Evolutionary conservation across 1,140 invertebrate genomes (phyloP), one percentile per base, ranked within the genome.

Genomic region (Diabrotica virgifera): DNA sequence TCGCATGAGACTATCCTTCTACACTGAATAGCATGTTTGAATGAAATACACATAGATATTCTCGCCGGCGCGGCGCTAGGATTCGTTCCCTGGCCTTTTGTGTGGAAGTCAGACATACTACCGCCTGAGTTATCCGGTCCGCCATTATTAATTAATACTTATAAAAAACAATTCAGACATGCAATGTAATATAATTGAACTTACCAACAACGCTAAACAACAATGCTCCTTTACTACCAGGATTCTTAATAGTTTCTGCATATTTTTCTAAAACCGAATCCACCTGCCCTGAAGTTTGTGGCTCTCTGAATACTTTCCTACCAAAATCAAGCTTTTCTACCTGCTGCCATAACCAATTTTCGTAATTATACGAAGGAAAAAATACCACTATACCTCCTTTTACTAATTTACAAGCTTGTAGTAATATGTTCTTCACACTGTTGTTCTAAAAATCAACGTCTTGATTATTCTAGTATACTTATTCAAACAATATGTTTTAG

Each of bases 331-430:
- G 75, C 40, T 88, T 75, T 40, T 89, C 89, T 9, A 81, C 82
- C 59, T 83, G 84, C 67, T 89, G 82, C 74, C 86, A 90, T 1
- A 93, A 82, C 13, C 76, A 80, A 69, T 94, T 85, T 77, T 97
- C 91, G 77, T 95, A 97, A 37, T 92, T 91, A 73, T 99, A 98
- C 0, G 95, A 98, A 2, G 96, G 91, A 65, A 99, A 87, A 80
- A 99, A 99, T 70, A 91, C 90, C 5, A 99, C 92, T n/a, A 98
- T 82, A 1, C 97, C 97, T 12, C 91, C 94, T 36, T 94, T 94
- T 52, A 98, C 85, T 59, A 91, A 81, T 66, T 87, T 88, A 70
- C 88, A 90, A 8, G 95, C 76, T 79, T 93, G 92, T 68, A 84
- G 74, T 37, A 98, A 72, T 35, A 91, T 67, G 4, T 60, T 13